Conservation (phyloP, 1,140 invertebrate genomes). For the Zaprionus africanus region DNA sequence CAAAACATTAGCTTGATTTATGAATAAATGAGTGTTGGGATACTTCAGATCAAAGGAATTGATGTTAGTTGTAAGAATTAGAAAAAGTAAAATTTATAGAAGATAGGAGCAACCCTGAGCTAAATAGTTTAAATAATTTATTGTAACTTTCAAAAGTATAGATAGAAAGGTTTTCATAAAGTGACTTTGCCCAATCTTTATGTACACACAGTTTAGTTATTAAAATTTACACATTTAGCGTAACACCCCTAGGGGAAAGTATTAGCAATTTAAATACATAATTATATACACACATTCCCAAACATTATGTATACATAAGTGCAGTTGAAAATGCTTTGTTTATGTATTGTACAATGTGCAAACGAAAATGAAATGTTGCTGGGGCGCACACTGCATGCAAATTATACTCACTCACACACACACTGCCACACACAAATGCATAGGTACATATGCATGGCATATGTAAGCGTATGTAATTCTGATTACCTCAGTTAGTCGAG, state of each 20-base stretch:
- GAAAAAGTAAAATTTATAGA: too few relatives aligned
- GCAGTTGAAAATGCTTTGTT: neutral
- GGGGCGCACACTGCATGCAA: conserved; percentile 28
- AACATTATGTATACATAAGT: neutral
- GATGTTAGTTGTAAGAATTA: too few relatives aligned
- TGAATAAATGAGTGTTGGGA: neutral
- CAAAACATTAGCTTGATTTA: neutral
- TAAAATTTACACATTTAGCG: neutral
- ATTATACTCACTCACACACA: conserved; percentile 6
- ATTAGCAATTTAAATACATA: neutral
- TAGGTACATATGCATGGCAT: neutral
- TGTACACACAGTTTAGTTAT: too few relatives aligned
- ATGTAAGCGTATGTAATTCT: conserved; percentile 46
- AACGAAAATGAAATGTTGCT: neutral
- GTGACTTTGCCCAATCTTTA: too few relatives aligned
- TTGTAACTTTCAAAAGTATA: too few relatives aligned
- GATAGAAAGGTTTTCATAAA: too few relatives aligned
- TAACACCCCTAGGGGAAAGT: neutral
- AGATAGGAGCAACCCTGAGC: too few relatives aligned
- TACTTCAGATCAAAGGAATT: too few relatives aligned
- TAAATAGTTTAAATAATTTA: too few relatives aligned
- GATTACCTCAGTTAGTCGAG: conserved; percentile 55
- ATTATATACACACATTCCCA: neutral
- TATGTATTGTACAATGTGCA: neutral
- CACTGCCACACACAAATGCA: neutral